Conservation (phyloP, 2,888 invertebrate species). For the Gymnocheta viridis region DNA sequence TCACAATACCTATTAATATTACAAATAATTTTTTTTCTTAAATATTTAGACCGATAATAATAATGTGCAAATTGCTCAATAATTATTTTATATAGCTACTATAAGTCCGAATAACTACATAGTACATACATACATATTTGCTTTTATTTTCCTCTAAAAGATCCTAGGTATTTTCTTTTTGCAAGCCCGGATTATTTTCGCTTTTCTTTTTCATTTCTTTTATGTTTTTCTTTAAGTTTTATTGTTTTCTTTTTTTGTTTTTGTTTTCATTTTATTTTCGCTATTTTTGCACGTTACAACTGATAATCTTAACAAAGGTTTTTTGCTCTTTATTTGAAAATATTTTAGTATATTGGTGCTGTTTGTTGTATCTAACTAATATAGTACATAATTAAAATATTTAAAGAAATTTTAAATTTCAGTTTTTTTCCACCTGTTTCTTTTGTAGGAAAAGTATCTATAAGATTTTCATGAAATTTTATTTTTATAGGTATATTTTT, state of each 20-base stretch:
- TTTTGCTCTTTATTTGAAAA: conserved; percentile 25
- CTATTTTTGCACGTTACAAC: conserved; percentile 46
- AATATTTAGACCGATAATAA: too few relatives aligned
- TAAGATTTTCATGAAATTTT: conserved; percentile 32
- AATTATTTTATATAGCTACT: too few relatives aligned
- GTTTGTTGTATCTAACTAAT: neutral
- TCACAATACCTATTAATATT: too few relatives aligned
- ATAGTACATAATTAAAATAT: neutral
- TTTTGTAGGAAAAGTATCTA: conserved; percentile 33
- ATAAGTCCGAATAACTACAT: too few relatives aligned
- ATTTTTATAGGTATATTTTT: conserved; percentile 17
- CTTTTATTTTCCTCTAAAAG: neutral
- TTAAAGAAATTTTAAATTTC: conserved; percentile 26
- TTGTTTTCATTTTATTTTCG: conserved; percentile 33
- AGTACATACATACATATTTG: too few relatives aligned
- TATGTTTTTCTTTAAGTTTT: conserved; percentile 24
- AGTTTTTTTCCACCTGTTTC: neutral
- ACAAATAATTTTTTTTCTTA: too few relatives aligned
- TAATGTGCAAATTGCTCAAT: too few relatives aligned
- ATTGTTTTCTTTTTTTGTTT: conserved; percentile 32
- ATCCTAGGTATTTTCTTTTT: conserved; percentile 1
- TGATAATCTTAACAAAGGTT: conserved; percentile 22
- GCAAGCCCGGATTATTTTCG: conserved; percentile 7
- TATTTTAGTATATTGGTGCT: neutral
- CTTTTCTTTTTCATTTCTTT: neutral